Evolutionary conservation across 2,797 vertebrate species (phyloP).

Genomic region (Anolis apletophallus): DNA sequence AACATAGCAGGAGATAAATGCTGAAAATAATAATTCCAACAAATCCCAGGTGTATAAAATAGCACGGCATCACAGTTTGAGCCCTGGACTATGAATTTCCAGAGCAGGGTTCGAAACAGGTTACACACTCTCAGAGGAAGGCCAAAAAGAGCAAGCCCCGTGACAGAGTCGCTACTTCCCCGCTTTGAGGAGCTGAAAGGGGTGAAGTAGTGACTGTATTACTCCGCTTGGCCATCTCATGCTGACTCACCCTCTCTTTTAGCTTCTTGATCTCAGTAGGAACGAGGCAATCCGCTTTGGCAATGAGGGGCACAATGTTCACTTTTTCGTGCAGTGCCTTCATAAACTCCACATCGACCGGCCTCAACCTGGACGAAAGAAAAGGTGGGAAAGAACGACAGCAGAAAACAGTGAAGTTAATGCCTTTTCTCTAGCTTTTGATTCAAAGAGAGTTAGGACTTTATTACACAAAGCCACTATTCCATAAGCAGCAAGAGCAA

Average conservation of each 20-base stretch:
- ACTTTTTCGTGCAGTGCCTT: conserved; percentile 98
- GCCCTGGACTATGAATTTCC: no score
- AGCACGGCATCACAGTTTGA: no score
- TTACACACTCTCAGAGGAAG: no score
- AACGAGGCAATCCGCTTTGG: conserved; percentile 96
- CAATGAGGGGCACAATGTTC: conserved; percentile 95
- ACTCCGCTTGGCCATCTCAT: not conserved
- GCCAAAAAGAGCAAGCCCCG: no score
- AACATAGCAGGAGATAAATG: no score
- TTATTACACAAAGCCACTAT: no score
- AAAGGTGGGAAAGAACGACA: not conserved
- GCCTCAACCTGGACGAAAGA: conserved; percentile 84
- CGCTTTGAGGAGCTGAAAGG: not conserved
- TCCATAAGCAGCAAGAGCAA: no score
- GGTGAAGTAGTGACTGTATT: not conserved
- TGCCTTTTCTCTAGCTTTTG: no score
- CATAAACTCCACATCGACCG: conserved; percentile 97
- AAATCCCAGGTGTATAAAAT: no score
- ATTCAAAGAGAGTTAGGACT: no score
- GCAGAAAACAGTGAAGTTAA: not conserved
- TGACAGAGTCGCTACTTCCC: not conserved
- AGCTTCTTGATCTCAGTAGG: conserved; percentile 96
- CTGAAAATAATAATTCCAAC: no score
- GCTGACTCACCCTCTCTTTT: conserved; percentile 91
- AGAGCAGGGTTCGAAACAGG: no score